Evolutionary conservation across 2,113 vertebrate genomes (phyloP), one percentile per base, ranked within the genome.

Genomic region (Urocolius indicus): DNA sequence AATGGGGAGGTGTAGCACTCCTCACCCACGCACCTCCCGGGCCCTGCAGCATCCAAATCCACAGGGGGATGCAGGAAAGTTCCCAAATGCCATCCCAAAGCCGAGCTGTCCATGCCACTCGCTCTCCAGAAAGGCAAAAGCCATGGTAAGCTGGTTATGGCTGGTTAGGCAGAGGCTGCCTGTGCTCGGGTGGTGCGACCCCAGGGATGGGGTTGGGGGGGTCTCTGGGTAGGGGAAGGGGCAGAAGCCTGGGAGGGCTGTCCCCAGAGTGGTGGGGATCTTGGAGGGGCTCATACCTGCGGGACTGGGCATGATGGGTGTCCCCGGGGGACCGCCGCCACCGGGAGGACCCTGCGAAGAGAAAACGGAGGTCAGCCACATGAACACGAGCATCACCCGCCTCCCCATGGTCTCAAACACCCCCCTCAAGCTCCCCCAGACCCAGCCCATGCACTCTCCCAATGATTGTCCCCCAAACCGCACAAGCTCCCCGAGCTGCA

Each of bases 251-350:
- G 1, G 38, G n/a, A 58, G 13, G 38, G 58, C 24, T 67, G 62
- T 21, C 23, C 51, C n/a, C 2, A 16, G 36, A 7, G 4, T 72
- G 5, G 52, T 5, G 17, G 10, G 16, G 10, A 9, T 43, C n/a
- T 84, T 2, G 4, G 13, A 41, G 48, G 43, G 75, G 43, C 30
- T 93, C 36, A 0, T 96, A 99, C 99, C 99, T 98, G 99, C 99
- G 86, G 99, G 99, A 96, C 99, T 99, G 91, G 99, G 99, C 98
- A 99, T 99, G 97, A 99, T 99, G 94, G 99, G 99, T 83, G 99
- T 99, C 97, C 99, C 99, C 16, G 99, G 99, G 77, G 99, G 99
- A 68, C 99, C 99, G 11, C 99, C 99, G 16, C 99, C 99, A 16
- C 99, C 99, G 36, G 99, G 99, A 29, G 99, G 99, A 91, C 99